These are phyloP conservation scores for Thera britannica DNA, from an alignment of 2,888 invertebrate species.

Conservation along the genomic window DNA sequence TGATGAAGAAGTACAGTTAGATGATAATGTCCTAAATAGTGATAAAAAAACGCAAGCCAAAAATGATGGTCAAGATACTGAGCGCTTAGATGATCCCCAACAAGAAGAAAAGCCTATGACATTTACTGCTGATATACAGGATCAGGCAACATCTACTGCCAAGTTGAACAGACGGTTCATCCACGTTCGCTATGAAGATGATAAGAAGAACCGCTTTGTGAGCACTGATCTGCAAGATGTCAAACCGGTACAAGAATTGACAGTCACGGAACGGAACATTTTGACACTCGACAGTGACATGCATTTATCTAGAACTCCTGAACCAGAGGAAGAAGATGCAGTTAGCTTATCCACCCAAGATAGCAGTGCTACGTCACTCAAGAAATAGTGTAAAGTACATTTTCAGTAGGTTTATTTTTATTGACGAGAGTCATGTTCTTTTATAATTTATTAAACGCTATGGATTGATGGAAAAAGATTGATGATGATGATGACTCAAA, in stretches of 20 bases:
- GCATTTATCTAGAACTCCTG: not conserved
- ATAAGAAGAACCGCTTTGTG: not conserved
- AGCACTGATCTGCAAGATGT: constrained; percentile 2
- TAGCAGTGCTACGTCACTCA: constrained; percentile 7
- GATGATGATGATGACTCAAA: no score
- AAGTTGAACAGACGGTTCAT: constrained; percentile 33
- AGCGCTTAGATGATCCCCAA: not conserved
- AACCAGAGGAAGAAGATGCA: not conserved
- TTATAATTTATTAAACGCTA: not conserved
- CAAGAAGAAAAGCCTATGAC: not conserved
- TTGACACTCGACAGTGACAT: constrained; percentile 17
- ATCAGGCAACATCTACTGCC: constrained; percentile 29
- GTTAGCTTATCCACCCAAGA: constrained; percentile 4
- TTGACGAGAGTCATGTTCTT: not conserved
- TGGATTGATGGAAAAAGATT: no score
- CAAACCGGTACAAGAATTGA: not conserved
- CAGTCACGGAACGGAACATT: constrained; percentile 12
- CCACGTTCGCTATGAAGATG: constrained; percentile 40
- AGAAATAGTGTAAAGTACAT: constrained; percentile 15
- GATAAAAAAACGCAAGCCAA: constrained; percentile 2
- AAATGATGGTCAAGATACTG: not conserved
- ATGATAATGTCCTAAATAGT: constrained; percentile 7
- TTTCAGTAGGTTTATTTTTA: not conserved
- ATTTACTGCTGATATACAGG: not conserved
- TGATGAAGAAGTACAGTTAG: constrained; percentile 5